Base-by-base conservation (phyloP, 2,888 invertebrate genomes). In the Orgyia antiqua region DNA sequence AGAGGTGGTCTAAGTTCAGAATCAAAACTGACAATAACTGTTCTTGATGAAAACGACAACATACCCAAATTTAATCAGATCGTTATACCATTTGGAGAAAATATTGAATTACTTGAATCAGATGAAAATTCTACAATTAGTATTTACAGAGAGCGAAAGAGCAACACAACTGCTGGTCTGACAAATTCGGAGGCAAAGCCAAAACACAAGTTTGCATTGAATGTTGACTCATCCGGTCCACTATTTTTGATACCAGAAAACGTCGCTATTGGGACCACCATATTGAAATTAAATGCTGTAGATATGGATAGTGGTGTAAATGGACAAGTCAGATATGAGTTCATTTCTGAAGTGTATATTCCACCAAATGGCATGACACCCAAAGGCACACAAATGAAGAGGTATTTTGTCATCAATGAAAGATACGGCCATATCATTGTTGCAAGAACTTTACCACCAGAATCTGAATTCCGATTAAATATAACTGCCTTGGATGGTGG, bases 11-110 rank as follows among this genome's bases (percentile, higher is more conserved):
- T 95, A 7, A 91, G 89, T 27, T 92, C 93, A 1, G 91, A 93
- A 66, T 92, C 93, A 0, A 90, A 91, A 53, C 65, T 96, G 5
- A 90, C 88, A 1, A 90, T 96, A 24, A 86, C 79, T 0, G 76
- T 96, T 12, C 88, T 90, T 3, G 96, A 96, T 63, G 91, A 92
- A 58, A 96, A 96, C 58, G 96, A 96, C 61, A 95, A 95, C 65
- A 62, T 89, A 8, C 94, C 94, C 0, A 82, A 83, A 29, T 93
- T 93, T 51, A 89, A 89, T 32, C 90, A 93, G 58, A 90, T 94
- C 49, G 86, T 90, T 1, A 89, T 94, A 19, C 89, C 92, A 3
- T 87, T 91, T 29, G 91, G 91, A 32, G 90, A 92, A 45, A 90
- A 89, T 5, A 79, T 93, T 11, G 89, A 91, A 36, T 87, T 94